Base-by-base conservation (phyloP, 2,797 vertebrate genomes). In the Lutjanus campechanus region DNA sequence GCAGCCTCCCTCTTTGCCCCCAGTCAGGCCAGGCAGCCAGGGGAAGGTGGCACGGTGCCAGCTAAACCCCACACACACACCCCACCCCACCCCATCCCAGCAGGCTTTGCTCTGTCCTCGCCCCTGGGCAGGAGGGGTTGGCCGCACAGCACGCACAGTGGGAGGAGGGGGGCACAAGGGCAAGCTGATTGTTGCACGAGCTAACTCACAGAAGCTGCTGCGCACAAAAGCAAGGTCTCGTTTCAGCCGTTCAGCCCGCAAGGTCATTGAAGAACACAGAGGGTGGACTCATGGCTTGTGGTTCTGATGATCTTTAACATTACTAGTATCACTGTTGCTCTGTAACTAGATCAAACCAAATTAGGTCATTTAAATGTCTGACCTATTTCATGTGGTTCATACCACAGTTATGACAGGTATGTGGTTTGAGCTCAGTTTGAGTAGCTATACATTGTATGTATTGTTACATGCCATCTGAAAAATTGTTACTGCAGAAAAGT, bases 41-140 rank as follows among this genome's bases (percentile, higher is more conserved):
- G 85, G 84, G 80, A 87, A 74, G 86, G 82, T 87, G 93, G 94
- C 91, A 88, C 29, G 0, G 59, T 89, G 92, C 93, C 93, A 92
- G 81, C 87, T 74, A 79, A 82, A 43, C 84, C 82, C 8, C 12
- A 54, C 8, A 15, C 11, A 4, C 11, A 3, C 13, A 12, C 61
- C 22, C 71, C 41, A n/a, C 55, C n/a, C 40, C 64, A 44, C 73
- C 36, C 56, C 29, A 68, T 90, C 87, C 93, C 91, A 91, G 87
- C 90, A 92, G 90, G 90, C 90, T 86, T 83, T 87, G 91, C 93
- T 94, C 91, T 91, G 92, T 92, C 90, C 91, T 93, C 86, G 90
- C 91, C 90, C 88, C 87, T 83, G 92, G 92, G 91, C 85, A 91
- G 88, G 86, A 90, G 91, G 89, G 88, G 84, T 83, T 89, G 90